Evolutionary conservation across 2,888 invertebrate genomes (phyloP).

Genomic region (Phaonia tiefii): DNA sequence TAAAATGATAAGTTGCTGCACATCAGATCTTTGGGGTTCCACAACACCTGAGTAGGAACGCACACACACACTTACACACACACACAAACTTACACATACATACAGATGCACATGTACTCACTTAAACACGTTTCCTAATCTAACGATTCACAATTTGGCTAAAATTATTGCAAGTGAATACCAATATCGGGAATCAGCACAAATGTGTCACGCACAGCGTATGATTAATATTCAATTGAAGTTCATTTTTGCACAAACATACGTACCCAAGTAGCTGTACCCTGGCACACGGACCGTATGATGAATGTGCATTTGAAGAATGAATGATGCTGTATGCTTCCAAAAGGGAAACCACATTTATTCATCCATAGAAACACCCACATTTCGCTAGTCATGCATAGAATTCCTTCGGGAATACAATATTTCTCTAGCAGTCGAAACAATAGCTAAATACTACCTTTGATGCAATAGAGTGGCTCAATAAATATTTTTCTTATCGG

Average conservation of each 20-base stretch:
- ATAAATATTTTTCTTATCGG: too few species aligned
- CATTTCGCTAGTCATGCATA: conserved; percentile 6
- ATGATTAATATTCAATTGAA: conserved; percentile 47
- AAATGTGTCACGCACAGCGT: conserved; percentile 36
- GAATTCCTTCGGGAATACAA: neutral
- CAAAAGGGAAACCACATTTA: neutral
- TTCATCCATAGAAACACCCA: neutral
- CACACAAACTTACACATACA: neutral
- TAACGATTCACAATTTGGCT: conserved; percentile 24
- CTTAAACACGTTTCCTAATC: neutral
- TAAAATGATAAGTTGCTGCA: neutral
- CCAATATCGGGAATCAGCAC: conserved; percentile 12
- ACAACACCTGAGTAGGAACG: neutral
- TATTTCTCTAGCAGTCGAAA: neutral
- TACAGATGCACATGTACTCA: neutral
- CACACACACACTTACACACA: neutral
- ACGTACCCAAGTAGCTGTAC: neutral
- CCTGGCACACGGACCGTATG: neutral
- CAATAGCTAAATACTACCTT: too few species aligned
- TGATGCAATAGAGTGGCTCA: too few species aligned
- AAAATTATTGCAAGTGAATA: conserved; percentile 10
- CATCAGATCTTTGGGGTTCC: neutral
- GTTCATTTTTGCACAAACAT: conserved; percentile 10
- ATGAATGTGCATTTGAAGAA: conserved; percentile 24
- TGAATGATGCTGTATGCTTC: too few species aligned